Evolutionary conservation across 2,888 invertebrate genomes (phyloP), one percentile per base, ranked within the genome.

Genomic region (Schizotus pectinicornis): DNA sequence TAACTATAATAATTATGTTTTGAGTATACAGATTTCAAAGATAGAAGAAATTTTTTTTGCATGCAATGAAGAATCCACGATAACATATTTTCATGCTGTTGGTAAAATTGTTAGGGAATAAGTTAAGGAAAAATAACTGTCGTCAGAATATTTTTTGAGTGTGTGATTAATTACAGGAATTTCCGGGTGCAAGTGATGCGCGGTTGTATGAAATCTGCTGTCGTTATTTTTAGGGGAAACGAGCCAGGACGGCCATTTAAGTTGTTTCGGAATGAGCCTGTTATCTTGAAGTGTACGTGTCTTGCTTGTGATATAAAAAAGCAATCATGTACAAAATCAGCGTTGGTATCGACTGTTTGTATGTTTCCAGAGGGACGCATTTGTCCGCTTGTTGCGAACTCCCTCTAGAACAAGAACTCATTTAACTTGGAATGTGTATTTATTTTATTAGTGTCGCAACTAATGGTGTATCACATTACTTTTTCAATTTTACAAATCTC

Each of bases 271-370:
- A 79, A 79, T 79, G 77, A 77, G 74, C 75, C 77, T 75, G 77
- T 77, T 79, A 78, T 78, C 77, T 77, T 76, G 74, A 74, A 75
- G 71, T 76, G 79, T 79, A 79, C 80, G 79, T 80, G 80, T 77
- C 77, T 74, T 78, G 79, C 74, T 77, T 72, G 75, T 72, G 77
- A 79, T 79, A 80, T 79, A 80, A 79, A 80, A 79, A 80, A 76
- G 80, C 79, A 79, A 80, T 80, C 80, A 78, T 79, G 79, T 79
- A 78, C 79, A 79, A 79, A 79, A 79, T 80, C 79, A 79, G 78
- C 73, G 76, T 74, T 72, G 69, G 74, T 78, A 78, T 79, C 78
- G 79, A 79, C 77, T 78, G 76, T 79, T 79, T 74, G 75, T 76
- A 80, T 79, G 79, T 80, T 77, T 75, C 80, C 80, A 69, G 73